phyloP scores from a whole-genome alignment of 2,888 invertebrate genomes.

The Muschampia plurimacula region DNA sequence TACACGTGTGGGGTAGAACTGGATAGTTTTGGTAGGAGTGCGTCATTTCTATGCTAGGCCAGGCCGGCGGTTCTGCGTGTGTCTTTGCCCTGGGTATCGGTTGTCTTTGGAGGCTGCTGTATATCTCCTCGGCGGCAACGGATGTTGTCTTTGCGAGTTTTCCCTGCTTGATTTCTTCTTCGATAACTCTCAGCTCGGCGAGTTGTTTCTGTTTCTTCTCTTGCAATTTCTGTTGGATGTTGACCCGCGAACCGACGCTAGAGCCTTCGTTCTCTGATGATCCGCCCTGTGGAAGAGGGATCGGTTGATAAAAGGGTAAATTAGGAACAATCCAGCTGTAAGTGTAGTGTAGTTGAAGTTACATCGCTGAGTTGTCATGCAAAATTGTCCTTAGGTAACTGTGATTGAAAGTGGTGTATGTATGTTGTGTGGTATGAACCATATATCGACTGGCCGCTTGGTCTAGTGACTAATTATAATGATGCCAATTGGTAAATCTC shows the following conservation, averaged over 20 bases:
- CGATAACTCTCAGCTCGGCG: conserved; percentile 90
- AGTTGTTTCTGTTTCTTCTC: conserved; percentile 95
- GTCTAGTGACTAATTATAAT: no score
- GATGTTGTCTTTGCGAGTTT: conserved; percentile 87
- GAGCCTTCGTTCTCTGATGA: conserved; percentile 92
- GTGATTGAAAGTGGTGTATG: no score
- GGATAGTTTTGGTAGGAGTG: conserved; percentile 82
- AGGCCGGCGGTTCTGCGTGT: conserved; percentile 84
- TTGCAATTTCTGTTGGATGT: conserved; percentile 94
- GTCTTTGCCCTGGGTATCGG: conserved; percentile 90
- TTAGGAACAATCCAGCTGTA: no score
- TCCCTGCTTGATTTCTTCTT: conserved; percentile 95
- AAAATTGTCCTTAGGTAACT: rapidly evolving
- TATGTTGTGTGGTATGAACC: no score
- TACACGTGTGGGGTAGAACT: conserved; percentile 68
- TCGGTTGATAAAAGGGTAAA: no score
- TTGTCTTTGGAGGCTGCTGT: conserved; percentile 84
- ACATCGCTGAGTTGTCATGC: no score
- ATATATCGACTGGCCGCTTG: no score
- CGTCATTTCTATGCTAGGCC: conserved; percentile 79
- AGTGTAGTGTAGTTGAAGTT: no score
- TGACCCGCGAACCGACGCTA: conserved; percentile 90
- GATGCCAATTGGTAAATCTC: no score
- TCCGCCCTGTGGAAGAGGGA: conserved; percentile 72
- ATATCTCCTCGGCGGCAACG: conserved; percentile 83